phyloP scores from a whole-genome alignment of 2,797 vertebrate species.

The Halcyon chelicuti region DNA sequence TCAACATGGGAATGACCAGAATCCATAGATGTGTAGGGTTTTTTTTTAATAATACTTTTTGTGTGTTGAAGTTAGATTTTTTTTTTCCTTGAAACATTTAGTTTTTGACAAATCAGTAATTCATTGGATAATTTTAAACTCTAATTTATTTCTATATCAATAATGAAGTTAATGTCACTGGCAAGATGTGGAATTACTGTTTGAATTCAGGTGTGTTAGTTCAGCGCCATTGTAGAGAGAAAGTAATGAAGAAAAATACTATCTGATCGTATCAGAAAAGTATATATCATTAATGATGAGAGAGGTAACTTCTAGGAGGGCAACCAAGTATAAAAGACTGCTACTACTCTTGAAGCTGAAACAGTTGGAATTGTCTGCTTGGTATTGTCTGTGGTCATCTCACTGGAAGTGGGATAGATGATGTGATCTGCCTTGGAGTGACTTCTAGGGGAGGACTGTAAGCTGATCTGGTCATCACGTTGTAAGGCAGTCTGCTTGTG shows the following conservation, averaged over 20 bases:
- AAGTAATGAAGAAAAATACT: not conserved
- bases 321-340: not conserved
- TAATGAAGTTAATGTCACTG: not conserved
- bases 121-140: not conserved
- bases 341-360: not conserved
- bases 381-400: not conserved
- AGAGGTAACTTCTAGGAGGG: not conserved
- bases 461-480: rapidly evolving
- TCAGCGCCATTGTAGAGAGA: not conserved
- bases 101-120: not conserved
- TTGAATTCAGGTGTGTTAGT: not conserved
- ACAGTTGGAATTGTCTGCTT: not conserved
- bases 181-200: not conserved
- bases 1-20: not conserved
- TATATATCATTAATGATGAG: not conserved
- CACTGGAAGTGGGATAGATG: not conserved
- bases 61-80: not conserved
- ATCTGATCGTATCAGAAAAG: not conserved
- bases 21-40: not conserved
- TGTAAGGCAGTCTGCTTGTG: not conserved
- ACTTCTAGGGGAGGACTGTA: not conserved
- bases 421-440: not conserved
- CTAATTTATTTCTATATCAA: not conserved
- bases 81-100: not conserved
- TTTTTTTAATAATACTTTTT: not conserved